Conservation (phyloP, 2,888 invertebrate species). For the Agrochola lychnidis region DNA sequence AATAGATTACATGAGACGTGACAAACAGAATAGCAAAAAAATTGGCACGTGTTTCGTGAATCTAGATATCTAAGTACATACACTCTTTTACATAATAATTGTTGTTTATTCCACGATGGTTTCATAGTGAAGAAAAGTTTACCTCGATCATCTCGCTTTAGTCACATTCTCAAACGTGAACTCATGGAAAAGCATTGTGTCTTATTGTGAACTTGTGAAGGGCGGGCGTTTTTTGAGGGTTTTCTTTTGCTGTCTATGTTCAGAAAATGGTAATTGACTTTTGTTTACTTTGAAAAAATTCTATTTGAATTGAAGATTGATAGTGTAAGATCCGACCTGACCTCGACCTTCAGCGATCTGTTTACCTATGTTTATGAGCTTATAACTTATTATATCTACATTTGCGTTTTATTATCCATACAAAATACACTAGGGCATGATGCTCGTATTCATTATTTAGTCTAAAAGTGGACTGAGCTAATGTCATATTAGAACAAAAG, state of each 20-base stretch:
- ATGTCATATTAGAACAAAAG: background rate
- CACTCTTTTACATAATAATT: background rate
- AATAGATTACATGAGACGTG: conserved; percentile 36
- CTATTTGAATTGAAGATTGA: conserved; percentile 15
- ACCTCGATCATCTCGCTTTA: background rate
- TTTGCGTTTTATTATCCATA: background rate
- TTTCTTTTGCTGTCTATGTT: conserved; percentile 19
- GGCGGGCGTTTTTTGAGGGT: background rate
- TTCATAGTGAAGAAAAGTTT: background rate
- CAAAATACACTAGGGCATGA: conserved; percentile 1
- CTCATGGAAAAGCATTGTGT: background rate
- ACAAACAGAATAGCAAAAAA: conserved; percentile 37
- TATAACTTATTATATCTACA: background rate
- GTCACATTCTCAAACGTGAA: conserved; percentile 9
- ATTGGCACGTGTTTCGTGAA: conserved; percentile 25
- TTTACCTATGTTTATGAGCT: background rate
- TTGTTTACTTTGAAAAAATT: conserved; percentile 14
- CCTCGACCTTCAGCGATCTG: background rate
- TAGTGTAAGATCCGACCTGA: background rate
- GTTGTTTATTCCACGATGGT: conserved; percentile 15
- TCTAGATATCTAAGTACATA: background rate
- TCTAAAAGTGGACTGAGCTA: background rate
- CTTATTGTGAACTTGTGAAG: conserved; percentile 10
- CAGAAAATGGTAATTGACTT: background rate
- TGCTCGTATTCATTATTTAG: background rate